Evolutionary conservation across 2,888 invertebrate species (phyloP).

Genomic region (Himalopsyche japonica): DNA sequence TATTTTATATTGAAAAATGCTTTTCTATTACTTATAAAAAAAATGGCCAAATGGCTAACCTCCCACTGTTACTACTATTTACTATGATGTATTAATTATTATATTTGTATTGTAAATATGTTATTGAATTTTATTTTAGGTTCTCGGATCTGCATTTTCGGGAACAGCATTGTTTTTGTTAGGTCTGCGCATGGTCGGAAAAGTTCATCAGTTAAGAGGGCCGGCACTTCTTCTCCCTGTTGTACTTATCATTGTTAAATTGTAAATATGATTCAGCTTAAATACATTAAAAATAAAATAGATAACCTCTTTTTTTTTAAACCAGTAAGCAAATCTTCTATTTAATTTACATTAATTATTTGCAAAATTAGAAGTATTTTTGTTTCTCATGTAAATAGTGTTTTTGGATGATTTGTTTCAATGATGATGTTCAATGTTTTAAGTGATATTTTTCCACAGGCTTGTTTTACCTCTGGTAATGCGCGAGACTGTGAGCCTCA

Average conservation of each 20-base stretch:
- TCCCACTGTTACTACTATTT: too few species aligned
- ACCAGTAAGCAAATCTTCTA: too few species aligned
- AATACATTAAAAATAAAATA: background rate
- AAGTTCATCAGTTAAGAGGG: conserved; percentile 77
- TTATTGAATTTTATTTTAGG: conserved; percentile 50
- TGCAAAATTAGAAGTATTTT: too few species aligned
- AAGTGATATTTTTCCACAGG: conserved; percentile 51
- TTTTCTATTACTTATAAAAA: too few species aligned
- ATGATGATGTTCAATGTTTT: background rate
- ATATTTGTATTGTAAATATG: background rate
- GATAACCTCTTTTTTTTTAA: too few species aligned
- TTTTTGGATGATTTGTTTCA: background rate
- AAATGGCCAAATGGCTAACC: too few species aligned
- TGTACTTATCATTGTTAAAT: conserved; percentile 86
- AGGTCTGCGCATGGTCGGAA: conserved; percentile 91
- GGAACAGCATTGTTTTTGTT: conserved; percentile 89
- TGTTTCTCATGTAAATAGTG: too few species aligned
- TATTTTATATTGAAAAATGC: too few species aligned
- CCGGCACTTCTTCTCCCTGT: conserved; percentile 80
- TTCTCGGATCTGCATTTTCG: conserved; percentile 86
- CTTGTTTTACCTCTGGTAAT: conserved; percentile 83
- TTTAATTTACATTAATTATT: too few species aligned
- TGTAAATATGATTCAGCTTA: conserved; percentile 61
- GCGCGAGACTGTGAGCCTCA: conserved; percentile 79
- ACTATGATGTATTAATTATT: background rate